Evolutionary conservation across 1,140 invertebrate genomes (phyloP).

Genomic region (Stegodyphus mimosarum): DNA sequence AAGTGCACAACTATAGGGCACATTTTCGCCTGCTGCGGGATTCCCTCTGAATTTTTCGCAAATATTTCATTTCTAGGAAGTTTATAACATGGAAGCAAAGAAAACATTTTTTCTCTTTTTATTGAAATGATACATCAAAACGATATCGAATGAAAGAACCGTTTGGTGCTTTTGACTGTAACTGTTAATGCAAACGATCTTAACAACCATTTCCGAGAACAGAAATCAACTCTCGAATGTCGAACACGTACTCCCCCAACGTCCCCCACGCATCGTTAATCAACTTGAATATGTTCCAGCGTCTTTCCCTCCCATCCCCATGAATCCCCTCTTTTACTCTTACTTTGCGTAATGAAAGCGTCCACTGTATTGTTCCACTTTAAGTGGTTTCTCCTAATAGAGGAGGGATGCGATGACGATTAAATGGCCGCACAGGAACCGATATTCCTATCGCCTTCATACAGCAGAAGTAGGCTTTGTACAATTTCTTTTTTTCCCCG

Average conservation of each 20-base stretch:
- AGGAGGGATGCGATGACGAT: slow-evolving; percentile 40
- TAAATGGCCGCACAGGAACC: slow-evolving; percentile 32
- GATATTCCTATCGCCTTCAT: too few relatives aligned
- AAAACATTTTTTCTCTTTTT: neutral
- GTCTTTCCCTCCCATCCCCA: neutral
- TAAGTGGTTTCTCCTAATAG: slow-evolving; percentile 14
- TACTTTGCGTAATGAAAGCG: slow-evolving; percentile 51
- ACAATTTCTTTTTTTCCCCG: too few relatives aligned
- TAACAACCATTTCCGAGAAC: slow-evolving; percentile 4
- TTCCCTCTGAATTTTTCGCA: too few relatives aligned
- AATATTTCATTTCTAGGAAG: too few relatives aligned
- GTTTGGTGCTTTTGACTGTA: neutral
- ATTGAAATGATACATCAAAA: too few relatives aligned
- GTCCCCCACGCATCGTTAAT: slow-evolving; percentile 43
- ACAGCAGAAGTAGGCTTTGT: too few relatives aligned
- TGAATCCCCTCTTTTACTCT: neutral
- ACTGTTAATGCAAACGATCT: slow-evolving; percentile 17
- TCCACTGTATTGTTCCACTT: slow-evolving; percentile 15
- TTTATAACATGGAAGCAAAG: too few relatives aligned
- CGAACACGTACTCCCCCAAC: slow-evolving; percentile 39
- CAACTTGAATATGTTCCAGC: slow-evolving; percentile 45
- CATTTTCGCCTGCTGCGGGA: too few relatives aligned
- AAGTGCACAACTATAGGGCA: too few relatives aligned
- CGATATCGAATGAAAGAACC: neutral
- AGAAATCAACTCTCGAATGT: slow-evolving; percentile 40